Evolutionary conservation across 2,797 vertebrate species (phyloP).

Genomic region (Alcedo atthis): DNA sequence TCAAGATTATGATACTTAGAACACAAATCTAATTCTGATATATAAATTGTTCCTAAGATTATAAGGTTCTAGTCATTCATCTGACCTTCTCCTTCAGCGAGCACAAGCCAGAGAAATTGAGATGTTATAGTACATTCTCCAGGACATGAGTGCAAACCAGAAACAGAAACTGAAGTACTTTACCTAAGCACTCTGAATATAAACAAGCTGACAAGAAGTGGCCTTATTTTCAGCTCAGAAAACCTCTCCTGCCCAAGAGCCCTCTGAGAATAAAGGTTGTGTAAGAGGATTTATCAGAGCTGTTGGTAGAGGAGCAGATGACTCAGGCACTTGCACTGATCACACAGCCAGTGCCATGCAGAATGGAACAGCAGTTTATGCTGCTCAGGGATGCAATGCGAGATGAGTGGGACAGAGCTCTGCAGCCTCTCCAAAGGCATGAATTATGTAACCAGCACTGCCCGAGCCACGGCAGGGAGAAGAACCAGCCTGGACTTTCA

Average conservation of each 20-base stretch:
- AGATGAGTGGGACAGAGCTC: not conserved
- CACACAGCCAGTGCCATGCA: not conserved
- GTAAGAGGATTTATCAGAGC: constrained; percentile 44
- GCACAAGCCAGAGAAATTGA: not conserved
- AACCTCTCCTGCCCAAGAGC: constrained; percentile 14
- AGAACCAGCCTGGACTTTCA: not conserved
- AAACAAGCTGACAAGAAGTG: not conserved
- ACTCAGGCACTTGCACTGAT: not conserved
- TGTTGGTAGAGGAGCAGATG: not conserved
- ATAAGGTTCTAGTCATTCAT: not conserved
- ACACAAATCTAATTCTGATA: not conserved
- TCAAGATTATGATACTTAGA: not conserved
- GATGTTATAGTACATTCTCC: not conserved
- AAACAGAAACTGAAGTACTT: not conserved
- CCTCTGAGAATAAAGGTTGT: not conserved
- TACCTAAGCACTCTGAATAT: not conserved
- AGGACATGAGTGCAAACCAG: not conserved
- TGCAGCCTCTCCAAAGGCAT: accelerated
- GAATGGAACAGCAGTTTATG: accelerated
- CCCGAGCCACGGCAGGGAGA: not conserved
- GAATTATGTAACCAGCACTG: not conserved
- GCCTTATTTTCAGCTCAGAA: not conserved
- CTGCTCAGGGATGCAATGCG: not conserved
- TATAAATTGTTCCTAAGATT: not conserved
- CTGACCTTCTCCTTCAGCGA: not conserved